Evolutionary conservation across 1,140 invertebrate species (phyloP).

Genomic region (Scaptomyza hsui): DNA sequence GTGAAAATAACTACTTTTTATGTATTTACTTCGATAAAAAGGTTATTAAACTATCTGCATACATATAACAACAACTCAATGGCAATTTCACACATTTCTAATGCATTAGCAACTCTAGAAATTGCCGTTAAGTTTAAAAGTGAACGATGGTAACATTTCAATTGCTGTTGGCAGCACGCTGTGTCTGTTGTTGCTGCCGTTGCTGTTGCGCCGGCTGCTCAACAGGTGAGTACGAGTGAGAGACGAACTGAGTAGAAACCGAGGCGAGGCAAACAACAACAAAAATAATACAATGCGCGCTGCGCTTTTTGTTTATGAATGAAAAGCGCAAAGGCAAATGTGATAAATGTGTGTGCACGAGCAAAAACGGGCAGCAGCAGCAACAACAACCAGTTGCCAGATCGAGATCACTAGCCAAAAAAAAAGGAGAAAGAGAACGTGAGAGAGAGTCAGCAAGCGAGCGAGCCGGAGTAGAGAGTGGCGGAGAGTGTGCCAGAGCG

Average conservation of each 20-base stretch:
- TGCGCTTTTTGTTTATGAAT: constrained; percentile 76
- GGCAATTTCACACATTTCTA: not conserved
- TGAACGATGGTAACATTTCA: constrained; percentile 15
- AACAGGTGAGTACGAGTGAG: constrained; percentile 59
- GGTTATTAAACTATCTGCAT: too few relatives aligned
- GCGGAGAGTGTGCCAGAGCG: constrained; percentile 26
- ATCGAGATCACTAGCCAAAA: constrained; percentile 5
- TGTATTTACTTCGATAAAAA: too few relatives aligned
- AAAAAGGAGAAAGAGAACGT: constrained; percentile 2
- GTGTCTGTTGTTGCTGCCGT: constrained; percentile 12
- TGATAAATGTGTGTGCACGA: constrained; percentile 64
- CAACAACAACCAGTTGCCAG: constrained; percentile 34
- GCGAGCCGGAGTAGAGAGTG: too few relatives aligned
- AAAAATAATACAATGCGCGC: constrained; percentile 46
- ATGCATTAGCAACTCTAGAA: constrained; percentile 1
- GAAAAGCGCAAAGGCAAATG: constrained; percentile 67
- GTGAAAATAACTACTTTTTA: too few relatives aligned
- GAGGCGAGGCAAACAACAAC: constrained; percentile 6
- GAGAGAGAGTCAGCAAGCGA: constrained; percentile 10
- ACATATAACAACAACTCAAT: not conserved
- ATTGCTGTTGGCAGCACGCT: constrained; percentile 35
- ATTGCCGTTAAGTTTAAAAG: constrained; percentile 28
- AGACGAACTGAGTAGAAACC: not conserved
- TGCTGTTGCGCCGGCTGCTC: constrained; percentile 31
- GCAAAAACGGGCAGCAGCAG: constrained; percentile 42